Conservation (phyloP, 1,140 invertebrate species). For the Gryon sp. region DNA sequence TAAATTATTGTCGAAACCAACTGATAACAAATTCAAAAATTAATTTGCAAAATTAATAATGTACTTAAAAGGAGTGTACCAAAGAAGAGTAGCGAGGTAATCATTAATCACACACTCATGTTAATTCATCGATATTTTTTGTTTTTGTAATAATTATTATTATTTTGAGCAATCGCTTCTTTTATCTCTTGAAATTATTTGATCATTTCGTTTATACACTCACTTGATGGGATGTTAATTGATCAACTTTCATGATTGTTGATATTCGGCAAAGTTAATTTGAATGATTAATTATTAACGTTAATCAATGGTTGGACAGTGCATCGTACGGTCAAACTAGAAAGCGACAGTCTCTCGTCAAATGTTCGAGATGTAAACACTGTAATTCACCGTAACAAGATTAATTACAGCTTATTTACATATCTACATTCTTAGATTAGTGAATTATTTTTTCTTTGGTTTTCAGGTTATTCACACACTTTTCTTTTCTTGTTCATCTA, state of each 20-base stretch:
- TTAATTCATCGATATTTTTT: slow-evolving; percentile 42
- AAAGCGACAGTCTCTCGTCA: slow-evolving; percentile 36
- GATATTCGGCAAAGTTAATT: slow-evolving; percentile 51
- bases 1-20: slow-evolving; percentile 40
- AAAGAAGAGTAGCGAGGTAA: slow-evolving; percentile 59
- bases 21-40: slow-evolving; percentile 63
- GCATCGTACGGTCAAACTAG: slow-evolving; percentile 30
- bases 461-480: slow-evolving; percentile 29
- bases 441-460: slow-evolving; percentile 26
- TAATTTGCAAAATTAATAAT: slow-evolving; percentile 64
- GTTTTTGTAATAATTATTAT: neutral
- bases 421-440: slow-evolving; percentile 44
- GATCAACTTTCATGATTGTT: slow-evolving; percentile 31
- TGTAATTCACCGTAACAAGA: slow-evolving; percentile 16
- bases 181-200: no score
- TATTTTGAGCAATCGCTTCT: no score
- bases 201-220: slow-evolving; percentile 24
- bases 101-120: slow-evolving; percentile 62
- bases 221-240: slow-evolving; percentile 35
- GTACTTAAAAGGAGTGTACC: slow-evolving; percentile 60
- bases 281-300: slow-evolving; percentile 21
- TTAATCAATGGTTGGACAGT: slow-evolving; percentile 39
- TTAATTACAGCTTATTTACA: slow-evolving; percentile 55
- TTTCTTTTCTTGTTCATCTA: neutral
- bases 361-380: slow-evolving; percentile 41